A percentile compares a stretch with the other conserved stretches of the same genome.
phyloP scores from a whole-genome alignment of 2,797 vertebrate species.

The Sebastes itinus region DNA sequence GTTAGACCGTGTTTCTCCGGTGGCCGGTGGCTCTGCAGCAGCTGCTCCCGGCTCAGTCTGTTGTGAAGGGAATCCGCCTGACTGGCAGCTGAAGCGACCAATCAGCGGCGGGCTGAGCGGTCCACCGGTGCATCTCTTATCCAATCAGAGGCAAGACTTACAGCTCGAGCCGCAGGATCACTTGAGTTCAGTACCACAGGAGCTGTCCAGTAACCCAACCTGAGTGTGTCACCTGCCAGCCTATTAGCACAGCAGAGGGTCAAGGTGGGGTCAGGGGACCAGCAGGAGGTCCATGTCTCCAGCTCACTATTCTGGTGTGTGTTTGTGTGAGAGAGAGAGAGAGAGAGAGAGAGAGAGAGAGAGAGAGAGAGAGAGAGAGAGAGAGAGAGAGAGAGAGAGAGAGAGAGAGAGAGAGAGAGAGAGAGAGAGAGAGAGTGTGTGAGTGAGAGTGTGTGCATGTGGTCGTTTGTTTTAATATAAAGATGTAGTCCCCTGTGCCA shows the following conservation, averaged over 20 bases:
- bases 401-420: too few species aligned
- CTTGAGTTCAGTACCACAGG: conserved; percentile 36
- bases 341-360: too few species aligned
- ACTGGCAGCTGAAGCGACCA: conserved; percentile 52
- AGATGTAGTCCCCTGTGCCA: background rate
- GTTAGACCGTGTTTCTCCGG: conserved; percentile 21
- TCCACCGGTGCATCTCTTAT: background rate
- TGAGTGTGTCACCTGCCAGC: background rate
- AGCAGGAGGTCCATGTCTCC: background rate
- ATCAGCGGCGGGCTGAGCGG: conserved; percentile 30
- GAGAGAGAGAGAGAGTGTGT: too few species aligned
- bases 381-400: too few species aligned
- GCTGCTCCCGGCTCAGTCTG: conserved; percentile 36
- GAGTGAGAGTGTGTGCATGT: too few species aligned
- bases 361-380: too few species aligned
- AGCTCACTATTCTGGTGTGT: too few species aligned
- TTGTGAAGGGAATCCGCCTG: conserved; percentile 44
- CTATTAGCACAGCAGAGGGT: background rate
- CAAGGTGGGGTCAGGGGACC: conserved; percentile 28
- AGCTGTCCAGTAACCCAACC: conserved; percentile 51
- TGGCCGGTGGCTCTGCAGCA: conserved; percentile 49
- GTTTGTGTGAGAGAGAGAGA: too few species aligned
- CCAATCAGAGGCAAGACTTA: conserved; percentile 56
- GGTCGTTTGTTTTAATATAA: background rate
- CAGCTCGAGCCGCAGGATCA: background rate